Evolutionary conservation across 2,113 vertebrate species (phyloP).

Genomic region (Ammodytes dubius): DNA sequence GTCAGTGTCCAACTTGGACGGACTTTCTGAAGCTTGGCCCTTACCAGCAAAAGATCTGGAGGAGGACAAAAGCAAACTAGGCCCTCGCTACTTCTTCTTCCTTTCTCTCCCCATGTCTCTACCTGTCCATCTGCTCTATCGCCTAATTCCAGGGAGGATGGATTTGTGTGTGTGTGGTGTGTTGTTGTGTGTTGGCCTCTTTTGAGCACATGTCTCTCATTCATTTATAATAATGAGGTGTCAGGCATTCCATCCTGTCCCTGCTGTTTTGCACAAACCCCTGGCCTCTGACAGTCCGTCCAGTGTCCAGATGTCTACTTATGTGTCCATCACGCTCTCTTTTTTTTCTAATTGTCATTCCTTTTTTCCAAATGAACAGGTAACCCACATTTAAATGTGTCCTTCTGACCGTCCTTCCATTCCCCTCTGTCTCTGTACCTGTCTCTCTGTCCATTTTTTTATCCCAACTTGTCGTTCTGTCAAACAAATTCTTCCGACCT

Average conservation of each 20-base stretch:
- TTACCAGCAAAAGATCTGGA: constrained; percentile 55
- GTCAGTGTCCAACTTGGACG: constrained; percentile 52
- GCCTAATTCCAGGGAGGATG: constrained; percentile 39
- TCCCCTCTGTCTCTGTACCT: neutral
- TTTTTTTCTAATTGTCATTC: constrained; percentile 46
- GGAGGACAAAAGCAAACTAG: constrained; percentile 56
- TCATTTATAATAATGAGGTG: constrained; percentile 80
- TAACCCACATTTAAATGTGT: constrained; percentile 45
- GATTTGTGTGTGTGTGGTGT: constrained; percentile 46
- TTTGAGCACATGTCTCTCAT: constrained; percentile 67
- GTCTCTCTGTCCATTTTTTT: constrained; percentile 4
- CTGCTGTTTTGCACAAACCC: constrained; percentile 41
- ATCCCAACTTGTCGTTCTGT: constrained; percentile 37
- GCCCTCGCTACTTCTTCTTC: constrained; percentile 18
- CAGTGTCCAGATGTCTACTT: constrained; percentile 34
- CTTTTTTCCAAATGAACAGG: constrained; percentile 50
- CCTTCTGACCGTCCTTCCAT: constrained; percentile 11
- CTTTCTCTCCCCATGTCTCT: constrained; percentile 14
- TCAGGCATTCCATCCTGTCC: constrained; percentile 50
- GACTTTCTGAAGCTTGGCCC: constrained; percentile 45
- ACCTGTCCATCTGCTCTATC: constrained; percentile 69
- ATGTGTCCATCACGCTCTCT: constrained; percentile 36
- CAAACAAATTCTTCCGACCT: constrained; percentile 46
- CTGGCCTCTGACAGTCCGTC: constrained; percentile 42
- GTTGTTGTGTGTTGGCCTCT: constrained; percentile 33